phyloP scores from a whole-genome alignment of 2,113 vertebrate species.

The Dipodomys ordii region DNA sequence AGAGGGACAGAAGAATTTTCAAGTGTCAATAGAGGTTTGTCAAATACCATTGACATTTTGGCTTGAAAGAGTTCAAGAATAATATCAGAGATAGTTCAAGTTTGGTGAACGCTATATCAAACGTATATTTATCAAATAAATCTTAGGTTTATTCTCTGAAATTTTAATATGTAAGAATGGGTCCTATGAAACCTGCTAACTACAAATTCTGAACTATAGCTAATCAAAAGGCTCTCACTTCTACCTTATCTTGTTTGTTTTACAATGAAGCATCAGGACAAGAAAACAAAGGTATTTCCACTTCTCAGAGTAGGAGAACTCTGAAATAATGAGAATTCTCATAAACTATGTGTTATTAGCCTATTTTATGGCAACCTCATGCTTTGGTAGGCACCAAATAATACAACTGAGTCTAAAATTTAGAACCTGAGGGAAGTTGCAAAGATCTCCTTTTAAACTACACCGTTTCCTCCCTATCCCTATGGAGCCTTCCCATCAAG shows the following conservation, averaged over 20 bases:
- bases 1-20: no score
- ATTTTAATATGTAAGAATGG: conserved; percentile 3
- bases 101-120: not conserved
- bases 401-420: not conserved
- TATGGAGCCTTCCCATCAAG: no score
- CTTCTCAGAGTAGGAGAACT: not conserved
- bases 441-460: not conserved
- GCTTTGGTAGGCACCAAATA: not conserved
- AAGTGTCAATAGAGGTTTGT: no score
- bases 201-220: not conserved
- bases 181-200: not conserved
- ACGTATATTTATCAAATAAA: not conserved
- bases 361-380: not conserved
- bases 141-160: not conserved
- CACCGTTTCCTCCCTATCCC: not conserved
- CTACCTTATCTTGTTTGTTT: not conserved
- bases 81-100: not conserved
- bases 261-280: not conserved
- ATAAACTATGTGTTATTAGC: not conserved
- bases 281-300: not conserved
- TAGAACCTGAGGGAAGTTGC: not conserved
- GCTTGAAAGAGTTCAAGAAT: not conserved
- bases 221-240: not conserved
- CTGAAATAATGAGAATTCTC: not conserved
- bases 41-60: not conserved